Evolutionary conservation across 2,888 invertebrate species (phyloP).

Genomic region (Pristionchus mayeri): DNA sequence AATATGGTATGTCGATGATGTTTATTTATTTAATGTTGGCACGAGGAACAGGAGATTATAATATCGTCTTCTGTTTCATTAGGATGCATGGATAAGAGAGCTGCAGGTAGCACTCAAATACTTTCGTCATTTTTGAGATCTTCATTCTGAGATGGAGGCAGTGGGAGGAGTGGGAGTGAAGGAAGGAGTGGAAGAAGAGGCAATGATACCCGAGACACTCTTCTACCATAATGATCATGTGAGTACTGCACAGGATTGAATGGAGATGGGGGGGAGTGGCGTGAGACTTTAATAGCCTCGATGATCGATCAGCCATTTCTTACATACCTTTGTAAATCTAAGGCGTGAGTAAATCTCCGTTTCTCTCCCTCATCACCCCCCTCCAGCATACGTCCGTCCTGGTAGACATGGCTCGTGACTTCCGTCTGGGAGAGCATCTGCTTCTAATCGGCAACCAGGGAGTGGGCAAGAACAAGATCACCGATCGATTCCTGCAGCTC

Average conservation of each 20-base stretch:
- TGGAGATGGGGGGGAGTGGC: too few relatives aligned
- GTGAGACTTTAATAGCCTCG: too few relatives aligned
- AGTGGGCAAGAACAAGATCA: conserved; percentile 96
- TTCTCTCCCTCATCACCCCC: too few relatives aligned
- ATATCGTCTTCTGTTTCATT: background rate
- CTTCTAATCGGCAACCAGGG: conserved; percentile 97
- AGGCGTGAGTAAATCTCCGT: conserved; percentile 46
- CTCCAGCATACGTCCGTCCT: conserved; percentile 88
- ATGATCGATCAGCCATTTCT: too few relatives aligned
- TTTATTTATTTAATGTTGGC: background rate
- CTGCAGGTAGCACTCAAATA: background rate
- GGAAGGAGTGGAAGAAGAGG: conserved; percentile 77
- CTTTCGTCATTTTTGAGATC: background rate
- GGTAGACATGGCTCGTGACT: conserved; percentile 91
- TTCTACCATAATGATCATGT: conserved; percentile 92
- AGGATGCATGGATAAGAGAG: background rate
- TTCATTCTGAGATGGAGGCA: conserved; percentile 73
- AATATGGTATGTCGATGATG: background rate
- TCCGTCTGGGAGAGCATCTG: conserved; percentile 90
- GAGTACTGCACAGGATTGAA: too few relatives aligned
- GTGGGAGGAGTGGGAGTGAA: conserved; percentile 80
- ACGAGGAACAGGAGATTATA: background rate
- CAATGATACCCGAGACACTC: conserved; percentile 92
- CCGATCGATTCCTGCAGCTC: conserved; percentile 89
- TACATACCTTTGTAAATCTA: too few relatives aligned